Percentiles rank a stretch among this genome's conserved stretches.
Conservation (phyloP, 2,888 invertebrate species). For the Limnephilus rhombicus region DNA sequence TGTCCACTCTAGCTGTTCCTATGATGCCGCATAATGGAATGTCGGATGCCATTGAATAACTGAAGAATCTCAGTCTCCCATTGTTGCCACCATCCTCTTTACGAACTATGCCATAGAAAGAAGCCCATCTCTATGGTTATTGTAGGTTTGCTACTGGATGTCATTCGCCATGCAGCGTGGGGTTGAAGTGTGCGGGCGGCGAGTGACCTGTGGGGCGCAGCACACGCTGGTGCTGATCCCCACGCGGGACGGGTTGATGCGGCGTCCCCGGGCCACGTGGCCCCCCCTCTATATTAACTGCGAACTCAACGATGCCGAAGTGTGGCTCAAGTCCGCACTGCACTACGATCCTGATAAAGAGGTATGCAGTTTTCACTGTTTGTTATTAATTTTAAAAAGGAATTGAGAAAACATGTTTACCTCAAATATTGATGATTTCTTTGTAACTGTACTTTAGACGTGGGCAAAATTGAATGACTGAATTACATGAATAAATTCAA, state of each 20-base stretch:
- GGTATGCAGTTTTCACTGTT: conserved; percentile 64
- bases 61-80: background rate
- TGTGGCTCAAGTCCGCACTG: conserved; percentile 92
- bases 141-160: conserved; percentile 95
- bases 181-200: conserved; percentile 89
- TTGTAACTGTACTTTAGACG: no score
- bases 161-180: conserved; percentile 97
- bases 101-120: background rate
- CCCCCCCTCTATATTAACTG: conserved; percentile 95
- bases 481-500: no score
- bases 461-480: no score
- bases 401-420: no score
- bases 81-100: background rate
- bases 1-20: no score
- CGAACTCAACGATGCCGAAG: conserved; percentile 93
- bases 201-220: conserved; percentile 89
- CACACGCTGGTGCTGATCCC: conserved; percentile 86
- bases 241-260: conserved; percentile 88
- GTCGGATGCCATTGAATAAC: background rate
- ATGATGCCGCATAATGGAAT: background rate
- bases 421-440: no score
- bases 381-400: background rate
- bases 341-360: conserved; percentile 76
- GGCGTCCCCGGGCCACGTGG: conserved; percentile 93
- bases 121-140: background rate